Conservation (phyloP, 2,888 invertebrate genomes). For the Hirtodrosophila confusa region DNA sequence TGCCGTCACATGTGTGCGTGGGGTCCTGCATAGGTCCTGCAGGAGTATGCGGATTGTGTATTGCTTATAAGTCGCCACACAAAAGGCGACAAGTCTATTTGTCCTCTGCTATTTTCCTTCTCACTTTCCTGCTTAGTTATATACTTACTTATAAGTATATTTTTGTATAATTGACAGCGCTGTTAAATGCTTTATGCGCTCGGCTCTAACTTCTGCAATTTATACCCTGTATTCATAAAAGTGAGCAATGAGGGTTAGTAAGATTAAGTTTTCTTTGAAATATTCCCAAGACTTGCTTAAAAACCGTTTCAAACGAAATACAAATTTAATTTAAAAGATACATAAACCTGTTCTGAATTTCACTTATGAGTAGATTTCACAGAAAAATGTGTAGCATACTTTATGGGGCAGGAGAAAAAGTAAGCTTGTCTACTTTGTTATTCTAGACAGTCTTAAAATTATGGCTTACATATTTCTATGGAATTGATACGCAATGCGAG, state of each 20-base stretch:
- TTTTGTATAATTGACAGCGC: slow-evolving; percentile 70
- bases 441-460: too few species aligned
- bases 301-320: too few species aligned
- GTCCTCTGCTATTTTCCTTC: slow-evolving; percentile 42
- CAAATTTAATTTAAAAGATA: too few species aligned
- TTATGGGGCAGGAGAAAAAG: too few species aligned
- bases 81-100: slow-evolving; percentile 67
- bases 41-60: background rate
- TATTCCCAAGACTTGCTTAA: too few species aligned
- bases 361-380: too few species aligned
- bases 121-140: slow-evolving; percentile 33
- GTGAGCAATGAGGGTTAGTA: background rate
- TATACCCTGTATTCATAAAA: slow-evolving; percentile 28
- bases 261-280: too few species aligned
- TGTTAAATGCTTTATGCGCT: slow-evolving; percentile 56
- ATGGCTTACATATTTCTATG: too few species aligned
- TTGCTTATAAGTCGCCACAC: slow-evolving; percentile 25
- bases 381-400: too few species aligned
- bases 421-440: too few species aligned
- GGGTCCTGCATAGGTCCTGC: background rate
- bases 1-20: slow-evolving; percentile 41
- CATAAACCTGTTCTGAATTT: too few species aligned
- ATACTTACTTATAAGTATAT: slow-evolving; percentile 54
- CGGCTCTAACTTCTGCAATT: slow-evolving; percentile 26
- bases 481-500: too few species aligned